Conservation (phyloP, 2,113 vertebrate genomes). For the Mungos mungo region DNA sequence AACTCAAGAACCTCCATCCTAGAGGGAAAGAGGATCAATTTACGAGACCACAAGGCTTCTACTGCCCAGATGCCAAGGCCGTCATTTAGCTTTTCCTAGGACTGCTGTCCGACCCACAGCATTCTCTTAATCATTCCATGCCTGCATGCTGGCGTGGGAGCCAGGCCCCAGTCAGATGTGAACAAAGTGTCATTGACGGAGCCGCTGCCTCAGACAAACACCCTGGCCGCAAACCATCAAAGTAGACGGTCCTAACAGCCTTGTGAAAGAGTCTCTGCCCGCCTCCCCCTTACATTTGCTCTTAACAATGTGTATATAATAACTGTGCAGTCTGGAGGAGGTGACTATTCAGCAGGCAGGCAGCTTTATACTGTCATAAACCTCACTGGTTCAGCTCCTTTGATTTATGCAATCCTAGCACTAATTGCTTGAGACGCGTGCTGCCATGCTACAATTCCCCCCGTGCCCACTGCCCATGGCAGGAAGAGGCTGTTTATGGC, state of each 20-base stretch:
- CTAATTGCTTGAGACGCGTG: conserved; percentile 59
- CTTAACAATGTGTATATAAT: conserved; percentile 83
- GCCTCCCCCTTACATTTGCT: conserved; percentile 69
- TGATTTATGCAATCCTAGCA: conserved; percentile 80
- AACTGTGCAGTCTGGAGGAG: conserved; percentile 81
- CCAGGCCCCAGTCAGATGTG: background rate
- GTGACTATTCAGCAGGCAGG: conserved; percentile 80
- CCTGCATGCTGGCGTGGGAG: background rate
- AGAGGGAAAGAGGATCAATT: background rate
- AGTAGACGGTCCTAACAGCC: background rate
- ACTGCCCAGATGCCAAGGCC: background rate
- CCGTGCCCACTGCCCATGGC: background rate
- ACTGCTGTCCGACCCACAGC: background rate
- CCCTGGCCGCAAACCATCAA: conserved; percentile 5
- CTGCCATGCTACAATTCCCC: conserved; percentile 57
- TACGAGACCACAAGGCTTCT: background rate
- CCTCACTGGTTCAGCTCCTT: conserved; percentile 77
- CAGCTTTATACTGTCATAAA: conserved; percentile 85
- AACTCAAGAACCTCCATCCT: background rate
- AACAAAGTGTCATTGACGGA: conserved; percentile 58
- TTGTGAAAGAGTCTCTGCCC: conserved; percentile 53
- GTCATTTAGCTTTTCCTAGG: conserved; percentile 37
- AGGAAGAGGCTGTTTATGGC: conserved; percentile 67
- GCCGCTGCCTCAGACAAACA: conserved; percentile 47
- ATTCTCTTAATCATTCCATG: background rate